Conservation (phyloP, 2,113 vertebrate species). For the Chlorocebus sabaeus region DNA sequence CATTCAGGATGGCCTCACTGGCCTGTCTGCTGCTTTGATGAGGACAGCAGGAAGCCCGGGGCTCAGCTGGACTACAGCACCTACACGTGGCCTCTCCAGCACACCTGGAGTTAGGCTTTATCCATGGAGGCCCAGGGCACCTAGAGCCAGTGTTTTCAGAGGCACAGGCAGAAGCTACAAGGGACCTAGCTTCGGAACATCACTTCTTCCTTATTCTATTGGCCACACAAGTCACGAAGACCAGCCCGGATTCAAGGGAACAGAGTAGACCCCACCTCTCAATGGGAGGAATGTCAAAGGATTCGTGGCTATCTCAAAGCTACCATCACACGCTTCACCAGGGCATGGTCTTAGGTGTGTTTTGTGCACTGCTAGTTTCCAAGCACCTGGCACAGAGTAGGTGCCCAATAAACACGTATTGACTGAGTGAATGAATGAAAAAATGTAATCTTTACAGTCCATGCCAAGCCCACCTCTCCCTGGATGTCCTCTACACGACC, state of each 20-base stretch:
- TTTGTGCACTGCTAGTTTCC: background rate
- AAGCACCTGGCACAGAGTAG: background rate
- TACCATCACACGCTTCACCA: background rate
- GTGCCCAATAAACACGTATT: background rate
- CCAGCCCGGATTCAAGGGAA: background rate
- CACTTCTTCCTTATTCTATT: background rate
- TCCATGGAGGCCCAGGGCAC: background rate
- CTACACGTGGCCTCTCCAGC: rapidly evolving
- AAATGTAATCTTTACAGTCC: background rate
- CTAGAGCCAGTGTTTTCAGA: background rate
- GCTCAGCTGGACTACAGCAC: rapidly evolving
- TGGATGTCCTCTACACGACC: background rate
- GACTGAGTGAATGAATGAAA: background rate
- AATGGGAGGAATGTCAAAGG: background rate
- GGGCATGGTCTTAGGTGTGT: background rate
- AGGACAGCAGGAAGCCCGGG: background rate
- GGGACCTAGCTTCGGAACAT: background rate
- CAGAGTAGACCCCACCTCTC: background rate
- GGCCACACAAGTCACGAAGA: background rate
- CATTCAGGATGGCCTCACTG: rapidly evolving
- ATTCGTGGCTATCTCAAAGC: background rate
- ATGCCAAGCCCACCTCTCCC: background rate
- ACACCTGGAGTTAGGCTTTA: rapidly evolving
- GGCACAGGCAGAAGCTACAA: background rate
- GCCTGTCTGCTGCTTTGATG: background rate